These are phyloP conservation scores for Megaceryle alcyon DNA, from an alignment of 2,797 vertebrate species.

Conservation along the genomic window DNA sequence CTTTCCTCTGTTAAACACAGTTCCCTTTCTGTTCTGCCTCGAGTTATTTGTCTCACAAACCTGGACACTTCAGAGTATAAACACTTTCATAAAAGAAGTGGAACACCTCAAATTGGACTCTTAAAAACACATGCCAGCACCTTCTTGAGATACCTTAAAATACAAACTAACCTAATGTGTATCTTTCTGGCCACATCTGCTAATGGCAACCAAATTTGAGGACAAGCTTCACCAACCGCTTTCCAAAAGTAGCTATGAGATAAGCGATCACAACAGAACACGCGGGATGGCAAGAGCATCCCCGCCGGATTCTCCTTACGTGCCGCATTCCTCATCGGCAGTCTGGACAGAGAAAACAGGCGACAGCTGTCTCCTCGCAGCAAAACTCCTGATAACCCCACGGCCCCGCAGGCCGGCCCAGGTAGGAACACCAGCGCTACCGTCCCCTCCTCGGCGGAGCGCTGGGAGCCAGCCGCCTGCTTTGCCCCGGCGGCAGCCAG, in stretches of 20 bases:
- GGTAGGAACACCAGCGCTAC: rapidly evolving
- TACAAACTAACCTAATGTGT: rapidly evolving
- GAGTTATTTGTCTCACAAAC: not conserved
- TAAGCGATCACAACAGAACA: not conserved
- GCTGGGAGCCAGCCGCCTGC: not conserved
- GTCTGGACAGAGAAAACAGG: not conserved
- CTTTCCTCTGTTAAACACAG: not conserved
- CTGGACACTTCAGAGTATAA: not conserved
- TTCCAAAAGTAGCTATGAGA: no score
- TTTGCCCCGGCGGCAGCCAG: rapidly evolving
- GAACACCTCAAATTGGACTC: not conserved
- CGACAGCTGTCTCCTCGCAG: rapidly evolving
- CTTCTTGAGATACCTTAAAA: not conserved
- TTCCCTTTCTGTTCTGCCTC: not conserved
- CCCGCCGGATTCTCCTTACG: not conserved
- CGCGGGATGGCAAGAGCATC: no score
- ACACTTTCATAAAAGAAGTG: not conserved
- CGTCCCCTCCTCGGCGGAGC: no score
- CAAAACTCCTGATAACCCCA: rapidly evolving
- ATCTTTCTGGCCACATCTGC: no score
- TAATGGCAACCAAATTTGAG: not conserved
- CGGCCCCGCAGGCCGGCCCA: not conserved
- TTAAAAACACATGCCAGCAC: not conserved
- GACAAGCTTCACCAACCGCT: not conserved
- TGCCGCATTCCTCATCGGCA: not conserved